Conservation (phyloP, 2,888 invertebrate genomes). For the Leuctra nigra region DNA sequence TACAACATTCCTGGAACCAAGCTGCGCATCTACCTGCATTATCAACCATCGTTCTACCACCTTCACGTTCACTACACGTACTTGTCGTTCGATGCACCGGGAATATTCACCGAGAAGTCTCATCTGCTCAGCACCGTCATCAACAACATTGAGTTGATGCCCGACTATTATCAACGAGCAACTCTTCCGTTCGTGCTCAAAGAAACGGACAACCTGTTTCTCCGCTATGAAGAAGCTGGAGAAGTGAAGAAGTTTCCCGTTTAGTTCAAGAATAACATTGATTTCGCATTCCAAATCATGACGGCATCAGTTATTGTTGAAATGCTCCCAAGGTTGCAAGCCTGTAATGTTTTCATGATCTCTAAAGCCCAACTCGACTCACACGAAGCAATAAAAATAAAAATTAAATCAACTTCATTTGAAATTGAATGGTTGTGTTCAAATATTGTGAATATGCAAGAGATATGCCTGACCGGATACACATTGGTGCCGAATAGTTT, state of each 20-base stretch:
- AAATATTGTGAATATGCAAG: slow-evolving; percentile 2
- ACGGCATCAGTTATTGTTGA: slow-evolving; percentile 45
- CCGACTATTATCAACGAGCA: slow-evolving; percentile 77
- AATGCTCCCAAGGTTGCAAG: slow-evolving; percentile 51
- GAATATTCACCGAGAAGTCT: slow-evolving; percentile 74
- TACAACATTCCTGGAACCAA: slow-evolving; percentile 64
- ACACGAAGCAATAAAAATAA: slow-evolving; percentile 36
- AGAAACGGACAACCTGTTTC: slow-evolving; percentile 67
- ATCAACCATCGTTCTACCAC: slow-evolving; percentile 96
- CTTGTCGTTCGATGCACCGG: slow-evolving; percentile 70
- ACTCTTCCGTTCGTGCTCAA: slow-evolving; percentile 73
- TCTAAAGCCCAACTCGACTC: slow-evolving; percentile 44
- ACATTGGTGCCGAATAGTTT: slow-evolving; percentile 36
- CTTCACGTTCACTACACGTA: slow-evolving; percentile 90
- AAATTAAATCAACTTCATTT: slow-evolving; percentile 21
- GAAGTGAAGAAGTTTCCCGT: slow-evolving; percentile 37
- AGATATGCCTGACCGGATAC: slow-evolving; percentile 30
- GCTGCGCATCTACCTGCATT: slow-evolving; percentile 83
- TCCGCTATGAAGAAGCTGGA: slow-evolving; percentile 54
- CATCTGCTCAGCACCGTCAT: slow-evolving; percentile 86
- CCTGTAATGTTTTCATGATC: slow-evolving; percentile 53
- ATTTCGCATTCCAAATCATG: background rate
- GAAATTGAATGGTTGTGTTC: slow-evolving; percentile 3
- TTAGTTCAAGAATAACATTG: background rate
- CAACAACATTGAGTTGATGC: slow-evolving; percentile 73